Evolutionary conservation across 1,140 invertebrate genomes (phyloP).

Genomic region (Triops longicaudatus): DNA sequence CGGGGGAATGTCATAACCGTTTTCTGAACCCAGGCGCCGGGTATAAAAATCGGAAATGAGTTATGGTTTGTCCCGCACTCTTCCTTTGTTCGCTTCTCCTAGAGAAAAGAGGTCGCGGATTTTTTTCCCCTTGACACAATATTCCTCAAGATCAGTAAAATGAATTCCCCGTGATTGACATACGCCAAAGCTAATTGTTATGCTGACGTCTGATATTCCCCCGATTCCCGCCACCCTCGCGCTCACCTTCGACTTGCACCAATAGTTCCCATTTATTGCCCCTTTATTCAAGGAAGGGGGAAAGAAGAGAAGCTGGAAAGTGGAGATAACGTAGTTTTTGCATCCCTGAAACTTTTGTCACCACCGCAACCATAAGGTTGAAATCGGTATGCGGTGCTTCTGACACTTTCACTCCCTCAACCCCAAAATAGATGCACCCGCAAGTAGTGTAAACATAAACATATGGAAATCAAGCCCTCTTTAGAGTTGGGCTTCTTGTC

Average conservation of each 20-base stretch:
- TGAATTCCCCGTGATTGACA: neutral
- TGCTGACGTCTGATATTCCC: neutral
- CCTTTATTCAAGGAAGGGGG: neutral
- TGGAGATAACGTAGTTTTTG: neutral
- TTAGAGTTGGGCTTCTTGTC: neutral
- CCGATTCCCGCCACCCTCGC: too few species aligned
- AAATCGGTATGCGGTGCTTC: neutral
- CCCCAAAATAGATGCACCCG: neutral
- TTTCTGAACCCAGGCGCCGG: neutral
- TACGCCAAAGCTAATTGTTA: neutral
- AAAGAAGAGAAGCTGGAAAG: neutral
- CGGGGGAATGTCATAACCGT: neutral
- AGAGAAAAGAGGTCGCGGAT: neutral
- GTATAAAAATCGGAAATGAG: neutral
- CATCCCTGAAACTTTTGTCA: neutral
- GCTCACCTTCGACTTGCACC: neutral
- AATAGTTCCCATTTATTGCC: neutral
- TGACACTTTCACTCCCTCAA: neutral
- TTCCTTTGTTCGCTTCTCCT: neutral
- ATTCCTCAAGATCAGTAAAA: too few species aligned
- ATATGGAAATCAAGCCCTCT: neutral
- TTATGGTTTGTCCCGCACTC: neutral
- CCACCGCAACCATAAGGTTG: neutral
- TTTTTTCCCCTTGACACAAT: too few species aligned
- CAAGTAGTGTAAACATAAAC: neutral